Conservation (phyloP, 2,797 vertebrate genomes). For the Psittacula derbiana region DNA sequence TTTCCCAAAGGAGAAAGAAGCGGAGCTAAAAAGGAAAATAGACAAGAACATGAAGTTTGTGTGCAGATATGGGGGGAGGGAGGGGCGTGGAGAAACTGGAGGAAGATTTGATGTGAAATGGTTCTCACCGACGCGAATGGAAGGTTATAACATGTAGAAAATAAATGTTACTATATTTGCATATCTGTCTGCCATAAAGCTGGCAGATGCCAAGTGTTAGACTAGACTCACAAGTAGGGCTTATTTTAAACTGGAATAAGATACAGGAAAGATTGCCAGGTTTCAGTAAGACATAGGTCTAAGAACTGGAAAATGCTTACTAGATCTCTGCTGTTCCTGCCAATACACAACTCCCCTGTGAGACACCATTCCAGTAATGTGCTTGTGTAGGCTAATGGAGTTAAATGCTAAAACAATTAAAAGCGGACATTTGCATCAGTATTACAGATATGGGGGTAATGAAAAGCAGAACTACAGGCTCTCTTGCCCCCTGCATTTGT, state of each 20-base stretch:
- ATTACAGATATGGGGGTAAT: neutral
- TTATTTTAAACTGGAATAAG: neutral
- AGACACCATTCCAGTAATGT: neutral
- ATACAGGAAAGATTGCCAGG: neutral
- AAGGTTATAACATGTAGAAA: neutral
- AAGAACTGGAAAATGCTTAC: neutral
- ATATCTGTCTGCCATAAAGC: neutral
- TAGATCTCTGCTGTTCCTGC: neutral
- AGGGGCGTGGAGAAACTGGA: neutral
- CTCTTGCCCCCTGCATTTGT: neutral
- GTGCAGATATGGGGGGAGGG: neutral
- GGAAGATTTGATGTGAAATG: neutral
- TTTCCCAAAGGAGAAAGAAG: slow-evolving; percentile 3
- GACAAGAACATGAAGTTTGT: neutral
- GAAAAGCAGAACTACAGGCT: neutral
- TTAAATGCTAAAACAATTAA: neutral
- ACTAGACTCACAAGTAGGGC: neutral
- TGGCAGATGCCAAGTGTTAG: neutral
- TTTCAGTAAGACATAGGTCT: neutral
- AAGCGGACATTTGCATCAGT: neutral
- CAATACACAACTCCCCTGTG: fast-evolving
- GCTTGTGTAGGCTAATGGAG: neutral
- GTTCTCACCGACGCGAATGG: neutral
- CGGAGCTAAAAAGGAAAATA: neutral
- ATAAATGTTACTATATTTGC: neutral